These are phyloP conservation scores for Coregonus clupeaformis DNA, from an alignment of 2,113 vertebrate species.

Conservation along the genomic window DNA sequence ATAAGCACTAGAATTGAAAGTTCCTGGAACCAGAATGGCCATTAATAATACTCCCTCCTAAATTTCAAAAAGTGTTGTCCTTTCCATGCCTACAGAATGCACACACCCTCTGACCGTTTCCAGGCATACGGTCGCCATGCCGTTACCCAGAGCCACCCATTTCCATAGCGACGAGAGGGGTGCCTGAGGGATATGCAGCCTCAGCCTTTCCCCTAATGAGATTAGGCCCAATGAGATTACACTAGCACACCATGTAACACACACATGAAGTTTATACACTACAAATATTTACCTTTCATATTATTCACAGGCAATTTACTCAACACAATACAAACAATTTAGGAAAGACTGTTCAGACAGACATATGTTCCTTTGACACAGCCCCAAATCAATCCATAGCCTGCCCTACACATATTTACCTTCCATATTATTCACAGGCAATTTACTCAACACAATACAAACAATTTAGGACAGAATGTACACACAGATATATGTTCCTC, in stretches of 20 bases:
- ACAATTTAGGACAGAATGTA: background rate
- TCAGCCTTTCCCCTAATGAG: conserved; percentile 61
- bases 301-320: conserved; percentile 5
- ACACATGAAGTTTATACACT: conserved; percentile 1
- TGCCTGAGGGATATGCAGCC: conserved; percentile 41
- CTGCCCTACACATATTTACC: background rate
- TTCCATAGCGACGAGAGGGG: conserved; percentile 34
- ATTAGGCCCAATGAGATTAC: conserved; percentile 63
- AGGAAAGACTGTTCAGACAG: background rate
- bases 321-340: background rate
- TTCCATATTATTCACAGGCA: background rate
- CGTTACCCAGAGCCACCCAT: conserved; percentile 16
- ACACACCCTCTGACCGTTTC: background rate
- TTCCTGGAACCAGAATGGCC: conserved; percentile 4
- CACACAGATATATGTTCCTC: background rate
- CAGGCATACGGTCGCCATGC: conserved; percentile 4
- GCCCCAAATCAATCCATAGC: background rate
- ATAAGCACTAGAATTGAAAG: background rate
- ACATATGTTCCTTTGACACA: background rate
- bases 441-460: background rate
- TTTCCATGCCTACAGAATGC: no score
- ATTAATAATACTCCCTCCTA: background rate
- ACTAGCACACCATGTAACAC: background rate
- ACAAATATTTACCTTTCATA: background rate
- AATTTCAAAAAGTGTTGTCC: no score